Evolutionary conservation across 2,888 invertebrate genomes (phyloP).

Genomic region (Parelbella ahira): DNA sequence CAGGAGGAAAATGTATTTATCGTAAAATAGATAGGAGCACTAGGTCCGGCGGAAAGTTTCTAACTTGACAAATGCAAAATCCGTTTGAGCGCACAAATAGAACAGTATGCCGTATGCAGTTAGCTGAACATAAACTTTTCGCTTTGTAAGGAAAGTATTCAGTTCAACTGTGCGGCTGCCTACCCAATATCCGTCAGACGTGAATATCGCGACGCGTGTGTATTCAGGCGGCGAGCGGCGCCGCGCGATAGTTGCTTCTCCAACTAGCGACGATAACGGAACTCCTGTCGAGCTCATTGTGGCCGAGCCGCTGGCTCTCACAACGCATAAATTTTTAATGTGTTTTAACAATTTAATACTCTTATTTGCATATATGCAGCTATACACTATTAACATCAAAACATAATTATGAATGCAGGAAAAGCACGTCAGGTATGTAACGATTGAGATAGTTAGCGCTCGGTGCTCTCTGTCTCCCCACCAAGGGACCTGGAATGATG

Average conservation of each 20-base stretch:
- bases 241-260: slow-evolving; percentile 35
- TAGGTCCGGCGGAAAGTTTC: slow-evolving; percentile 19
- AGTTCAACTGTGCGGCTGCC: slow-evolving; percentile 56
- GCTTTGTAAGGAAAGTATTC: slow-evolving; percentile 66
- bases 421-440: too few species aligned
- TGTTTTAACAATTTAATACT: slow-evolving; percentile 40
- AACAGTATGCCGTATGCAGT: slow-evolving; percentile 60
- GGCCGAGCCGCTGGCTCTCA: slow-evolving; percentile 15
- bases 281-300: slow-evolving; percentile 41
- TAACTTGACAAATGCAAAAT: slow-evolving; percentile 26
- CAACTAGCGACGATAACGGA: slow-evolving; percentile 49
- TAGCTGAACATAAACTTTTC: slow-evolving; percentile 67
- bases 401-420: too few species aligned
- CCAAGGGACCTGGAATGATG: too few species aligned
- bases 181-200: slow-evolving; percentile 63
- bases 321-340: slow-evolving; percentile 39
- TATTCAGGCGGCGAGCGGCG: slow-evolving; percentile 44
- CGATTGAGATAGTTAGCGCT: too few species aligned
- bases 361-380: slow-evolving; percentile 49
- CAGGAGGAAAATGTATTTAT: slow-evolving; percentile 6
- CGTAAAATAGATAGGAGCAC: slow-evolving; percentile 11
- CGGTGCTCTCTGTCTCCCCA: too few species aligned
- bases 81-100: slow-evolving; percentile 35
- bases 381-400: too few species aligned
- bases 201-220: slow-evolving; percentile 35